These are phyloP conservation scores for Caenorhabditis sp. DNA, from an alignment of 2,888 invertebrate genomes.

Conservation along the genomic window DNA sequence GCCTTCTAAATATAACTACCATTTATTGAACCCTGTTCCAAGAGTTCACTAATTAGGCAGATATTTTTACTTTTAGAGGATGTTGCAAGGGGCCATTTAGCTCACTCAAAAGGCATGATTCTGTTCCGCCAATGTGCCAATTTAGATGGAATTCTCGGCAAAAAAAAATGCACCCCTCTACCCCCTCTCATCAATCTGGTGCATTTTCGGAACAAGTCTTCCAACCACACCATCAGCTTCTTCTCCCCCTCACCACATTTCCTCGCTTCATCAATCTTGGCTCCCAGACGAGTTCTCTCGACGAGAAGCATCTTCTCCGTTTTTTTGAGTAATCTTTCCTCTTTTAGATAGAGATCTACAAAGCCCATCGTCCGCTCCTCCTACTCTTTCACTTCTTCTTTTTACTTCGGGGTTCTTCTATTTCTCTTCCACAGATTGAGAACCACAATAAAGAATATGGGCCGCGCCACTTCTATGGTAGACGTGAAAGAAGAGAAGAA, in stretches of 20 bases:
- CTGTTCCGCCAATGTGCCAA: too few relatives aligned
- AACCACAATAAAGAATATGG: constrained; percentile 42
- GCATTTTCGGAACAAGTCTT: constrained; percentile 44
- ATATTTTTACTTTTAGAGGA: too few relatives aligned
- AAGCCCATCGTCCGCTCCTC: constrained; percentile 43
- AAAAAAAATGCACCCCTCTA: too few relatives aligned
- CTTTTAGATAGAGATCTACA: constrained; percentile 57
- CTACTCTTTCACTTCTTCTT: constrained; percentile 7
- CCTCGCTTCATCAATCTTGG: constrained; percentile 59
- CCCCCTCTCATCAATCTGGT: constrained; percentile 58
- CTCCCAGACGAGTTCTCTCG: constrained; percentile 24
- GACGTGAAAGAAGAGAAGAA: constrained; percentile 28
- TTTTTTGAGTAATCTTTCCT: constrained; percentile 56
- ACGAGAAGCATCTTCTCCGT: constrained; percentile 34
- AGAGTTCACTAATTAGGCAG: too few relatives aligned
- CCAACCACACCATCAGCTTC: neutral
- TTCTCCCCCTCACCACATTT: constrained; percentile 39
- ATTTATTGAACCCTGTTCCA: too few relatives aligned
- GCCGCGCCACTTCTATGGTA: constrained; percentile 42
- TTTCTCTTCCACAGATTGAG: constrained; percentile 6
- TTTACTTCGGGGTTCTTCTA: neutral
- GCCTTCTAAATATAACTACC: too few relatives aligned
- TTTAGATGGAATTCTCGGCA: too few relatives aligned
- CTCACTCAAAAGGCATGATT: too few relatives aligned
- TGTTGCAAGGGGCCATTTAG: too few relatives aligned